Evolutionary conservation across 1,140 invertebrate genomes (phyloP), one percentile per base, ranked within the genome.

Genomic region (Dolichoris vasculosae): DNA sequence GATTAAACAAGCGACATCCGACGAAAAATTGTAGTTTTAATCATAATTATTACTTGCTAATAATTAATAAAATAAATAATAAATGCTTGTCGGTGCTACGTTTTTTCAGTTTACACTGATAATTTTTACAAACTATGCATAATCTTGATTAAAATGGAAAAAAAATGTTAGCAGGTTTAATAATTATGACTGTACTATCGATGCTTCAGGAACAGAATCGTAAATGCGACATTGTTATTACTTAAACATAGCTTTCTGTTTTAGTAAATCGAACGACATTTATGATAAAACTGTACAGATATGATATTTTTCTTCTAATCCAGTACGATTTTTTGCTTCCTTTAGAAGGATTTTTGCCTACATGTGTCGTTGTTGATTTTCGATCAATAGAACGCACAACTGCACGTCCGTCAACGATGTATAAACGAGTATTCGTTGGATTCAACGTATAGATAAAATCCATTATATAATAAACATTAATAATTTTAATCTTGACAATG

Each of bases 401-500:
- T 32, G 75, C 23, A 35, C 51, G 26, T 79, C 38, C 20, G 71
- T 13, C 64, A 84, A 78, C 40, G 40, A 77, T 64, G 75, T 51
- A 77, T 51, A 67, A 64, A 83, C 32, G 48, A 79, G 8, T 84
- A 79, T 55, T 79, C 26, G 46, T 71, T 77, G 71, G 48, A 84
- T 38, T 71, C 23, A 79, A 71, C 48, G 48, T 35, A 30, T 69
- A 73, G 43, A 75, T 85, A 77, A 64, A 85, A 85, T 76, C 59
- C 59, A 82, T 76, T 67, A 85, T 81, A 81, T 81, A 81, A 85
- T 75, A 69, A 82, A 82, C 80, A 86, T 87, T 82, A 87, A 84
- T 89, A 88, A 87, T 86, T 88, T 77, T 86, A 77, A 64, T 78
- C n/a, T 30, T 86, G 32, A 87, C 63, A 85, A 73, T 87, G 63